Conservation (phyloP, 2,113 vertebrate genomes). For the Ailurus styani region DNA sequence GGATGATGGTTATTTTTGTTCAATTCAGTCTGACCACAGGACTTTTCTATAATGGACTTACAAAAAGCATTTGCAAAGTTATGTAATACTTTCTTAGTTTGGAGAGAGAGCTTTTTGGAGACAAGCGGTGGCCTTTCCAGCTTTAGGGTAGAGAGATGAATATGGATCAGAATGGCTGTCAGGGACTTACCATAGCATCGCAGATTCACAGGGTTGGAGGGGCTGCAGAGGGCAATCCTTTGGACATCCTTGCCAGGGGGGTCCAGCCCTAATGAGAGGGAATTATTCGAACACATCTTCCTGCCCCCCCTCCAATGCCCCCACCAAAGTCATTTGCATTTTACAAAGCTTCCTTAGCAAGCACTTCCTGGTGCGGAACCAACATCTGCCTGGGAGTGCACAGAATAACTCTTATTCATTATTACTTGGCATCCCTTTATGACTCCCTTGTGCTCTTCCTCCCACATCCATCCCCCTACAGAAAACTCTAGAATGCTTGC, state of each 20-base stretch:
- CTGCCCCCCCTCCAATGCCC: not conserved
- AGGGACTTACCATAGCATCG: not conserved
- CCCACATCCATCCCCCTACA: not conserved
- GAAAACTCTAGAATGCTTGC: slow-evolving; percentile 57
- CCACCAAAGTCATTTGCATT: not conserved
- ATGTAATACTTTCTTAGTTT: not conserved
- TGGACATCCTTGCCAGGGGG: not conserved
- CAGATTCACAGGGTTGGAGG: not conserved
- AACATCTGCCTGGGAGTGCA: slow-evolving; percentile 46
- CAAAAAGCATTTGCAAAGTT: not conserved
- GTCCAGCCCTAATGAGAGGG: not conserved
- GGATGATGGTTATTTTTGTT: not conserved
- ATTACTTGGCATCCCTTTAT: slow-evolving; percentile 62
- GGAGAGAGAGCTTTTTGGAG: not conserved
- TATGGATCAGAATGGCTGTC: not conserved
- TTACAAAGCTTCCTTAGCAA: slow-evolving; percentile 20
- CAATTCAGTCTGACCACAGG: not conserved
- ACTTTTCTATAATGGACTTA: not conserved
- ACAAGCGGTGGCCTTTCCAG: not conserved
- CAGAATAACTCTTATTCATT: slow-evolving; percentile 66
- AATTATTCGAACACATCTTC: not conserved
- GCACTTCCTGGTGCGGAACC: slow-evolving; percentile 47
- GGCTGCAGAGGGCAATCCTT: not conserved
- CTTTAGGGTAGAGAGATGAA: not conserved
- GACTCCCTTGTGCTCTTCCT: slow-evolving; percentile 56